Percentiles rank a stretch among this genome's conserved stretches.
Conservation (phyloP, 2,113 vertebrate species). For the Urocolius indicus region DNA sequence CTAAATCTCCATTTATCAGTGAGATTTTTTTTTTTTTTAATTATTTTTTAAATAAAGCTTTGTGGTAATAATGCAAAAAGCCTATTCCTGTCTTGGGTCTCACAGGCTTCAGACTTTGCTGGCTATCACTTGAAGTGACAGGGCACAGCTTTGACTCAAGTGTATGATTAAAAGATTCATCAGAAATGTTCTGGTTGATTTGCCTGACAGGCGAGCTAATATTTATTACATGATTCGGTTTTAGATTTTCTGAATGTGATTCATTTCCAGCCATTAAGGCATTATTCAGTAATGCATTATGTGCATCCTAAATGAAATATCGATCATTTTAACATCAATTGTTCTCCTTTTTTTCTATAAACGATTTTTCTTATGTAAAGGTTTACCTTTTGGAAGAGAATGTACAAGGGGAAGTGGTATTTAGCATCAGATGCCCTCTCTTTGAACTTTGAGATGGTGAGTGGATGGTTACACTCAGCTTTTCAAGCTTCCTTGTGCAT, state of each 20-base stretch:
- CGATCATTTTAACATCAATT: conserved; percentile 60
- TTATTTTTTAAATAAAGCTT: background rate
- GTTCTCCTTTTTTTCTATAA: conserved; percentile 42
- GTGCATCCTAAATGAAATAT: conserved; percentile 77
- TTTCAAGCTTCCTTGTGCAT: background rate
- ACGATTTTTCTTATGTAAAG: conserved; percentile 6
- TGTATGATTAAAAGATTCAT: background rate
- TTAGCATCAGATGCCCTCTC: background rate
- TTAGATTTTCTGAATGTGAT: conserved; percentile 65
- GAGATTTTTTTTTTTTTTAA: background rate
- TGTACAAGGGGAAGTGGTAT: background rate
- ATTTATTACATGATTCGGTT: conserved; percentile 66
- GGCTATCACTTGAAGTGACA: background rate
- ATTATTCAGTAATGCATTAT: conserved; percentile 63
- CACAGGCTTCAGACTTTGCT: background rate
- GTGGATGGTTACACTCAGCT: background rate
- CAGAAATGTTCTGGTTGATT: conserved; percentile 15
- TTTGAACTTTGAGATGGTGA: background rate
- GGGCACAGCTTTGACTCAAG: background rate
- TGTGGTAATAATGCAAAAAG: background rate
- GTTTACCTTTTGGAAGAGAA: background rate
- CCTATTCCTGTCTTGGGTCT: background rate
- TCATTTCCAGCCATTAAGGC: conserved; percentile 76
- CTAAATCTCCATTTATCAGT: fast-evolving
- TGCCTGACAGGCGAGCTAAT: conserved; percentile 34